Percentiles rank a stretch among this genome's conserved stretches.
These are phyloP conservation scores for Etheostoma perlongum DNA, from an alignment of 2,797 vertebrate species.

Conservation along the genomic window DNA sequence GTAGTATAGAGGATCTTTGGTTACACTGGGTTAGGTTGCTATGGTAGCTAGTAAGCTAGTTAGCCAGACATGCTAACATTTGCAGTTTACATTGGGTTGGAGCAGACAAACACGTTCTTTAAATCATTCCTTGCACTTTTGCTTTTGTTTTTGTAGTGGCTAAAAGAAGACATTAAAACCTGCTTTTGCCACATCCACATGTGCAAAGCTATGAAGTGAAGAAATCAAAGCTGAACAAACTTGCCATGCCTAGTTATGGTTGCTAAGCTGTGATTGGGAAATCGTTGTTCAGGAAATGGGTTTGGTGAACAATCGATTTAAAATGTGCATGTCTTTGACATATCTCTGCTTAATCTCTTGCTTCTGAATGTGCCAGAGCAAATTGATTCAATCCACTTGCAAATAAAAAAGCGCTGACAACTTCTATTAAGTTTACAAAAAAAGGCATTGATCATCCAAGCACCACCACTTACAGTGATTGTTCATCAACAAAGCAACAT, in stretches of 20 bases:
- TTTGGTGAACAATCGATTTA: conserved; percentile 20
- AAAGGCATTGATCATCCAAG: conserved; percentile 47
- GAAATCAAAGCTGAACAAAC: too few relatives aligned
- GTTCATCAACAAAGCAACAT: conserved; percentile 42
- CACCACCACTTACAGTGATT: conserved; percentile 29
- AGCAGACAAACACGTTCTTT: too few relatives aligned
- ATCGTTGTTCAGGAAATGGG: background rate
- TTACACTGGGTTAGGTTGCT: too few relatives aligned
- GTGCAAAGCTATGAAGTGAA: too few relatives aligned
- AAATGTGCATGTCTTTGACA: conserved; percentile 28
- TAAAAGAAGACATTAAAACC: too few relatives aligned
- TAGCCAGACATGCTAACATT: too few relatives aligned
- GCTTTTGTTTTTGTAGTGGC: too few relatives aligned
- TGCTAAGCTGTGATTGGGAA: conserved; percentile 15
- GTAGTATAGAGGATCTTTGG: too few relatives aligned
- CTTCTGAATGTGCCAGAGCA: conserved; percentile 29
- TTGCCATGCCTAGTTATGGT: background rate
- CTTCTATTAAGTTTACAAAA: conserved; percentile 23
- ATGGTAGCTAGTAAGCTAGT: too few relatives aligned
- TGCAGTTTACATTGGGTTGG: too few relatives aligned
- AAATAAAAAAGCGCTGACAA: background rate
- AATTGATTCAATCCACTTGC: conserved; percentile 24
- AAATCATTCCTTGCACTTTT: too few relatives aligned
- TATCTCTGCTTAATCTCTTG: conserved; percentile 12
- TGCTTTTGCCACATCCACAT: too few relatives aligned